Percentiles rank a stretch among this genome's conserved stretches.
These are phyloP conservation scores for Anthopleura xanthogrammica DNA, from an alignment of 92 coral and sea anemone species.

Conservation along the genomic window DNA sequence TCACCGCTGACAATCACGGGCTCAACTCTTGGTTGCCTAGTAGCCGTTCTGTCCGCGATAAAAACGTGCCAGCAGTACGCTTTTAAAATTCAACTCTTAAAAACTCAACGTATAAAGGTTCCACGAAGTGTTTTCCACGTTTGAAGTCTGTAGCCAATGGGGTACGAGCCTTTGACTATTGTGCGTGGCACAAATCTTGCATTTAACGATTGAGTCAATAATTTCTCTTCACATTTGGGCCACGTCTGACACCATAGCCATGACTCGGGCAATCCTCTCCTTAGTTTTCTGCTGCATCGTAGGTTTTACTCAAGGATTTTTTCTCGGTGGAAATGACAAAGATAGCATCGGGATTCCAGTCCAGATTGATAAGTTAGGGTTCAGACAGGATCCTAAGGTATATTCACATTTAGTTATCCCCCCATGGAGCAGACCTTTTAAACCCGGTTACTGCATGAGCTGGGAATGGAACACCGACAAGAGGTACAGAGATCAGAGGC, in stretches of 20 bases:
- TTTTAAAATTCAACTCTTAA: constrained; percentile 30
- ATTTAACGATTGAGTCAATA: constrained; percentile 4
- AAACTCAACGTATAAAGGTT: constrained; percentile 36
- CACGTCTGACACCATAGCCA: constrained; percentile 25
- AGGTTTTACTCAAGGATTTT: constrained; percentile 45
- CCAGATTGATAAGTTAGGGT: constrained; percentile 54
- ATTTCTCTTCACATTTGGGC: constrained; percentile 20
- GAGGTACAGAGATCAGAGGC: constrained; percentile 80
- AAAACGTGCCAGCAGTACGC: constrained; percentile 62
- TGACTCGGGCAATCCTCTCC: constrained; percentile 30
- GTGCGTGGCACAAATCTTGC: constrained; percentile 56
- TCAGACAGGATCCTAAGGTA: constrained; percentile 71
- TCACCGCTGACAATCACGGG: constrained; percentile 10
- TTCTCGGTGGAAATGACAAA: constrained; percentile 50
- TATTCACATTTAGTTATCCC: constrained; percentile 92
- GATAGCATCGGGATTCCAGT: constrained; percentile 29
- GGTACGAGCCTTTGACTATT: constrained; percentile 11
- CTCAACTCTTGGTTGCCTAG: constrained; percentile 27
- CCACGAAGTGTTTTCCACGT: constrained; percentile 57
- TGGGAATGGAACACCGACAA: constrained; percentile 99
- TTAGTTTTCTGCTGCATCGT: constrained; percentile 25
- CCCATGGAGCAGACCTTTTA: constrained; percentile 95
- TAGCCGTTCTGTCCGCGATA: constrained; percentile 19
- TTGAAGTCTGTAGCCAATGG: constrained; percentile 45
- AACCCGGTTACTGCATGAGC: constrained; percentile 89